These are phyloP conservation scores for Oryzias dopingdopingensis DNA, from an alignment of 2,797 vertebrate genomes.

Conservation along the genomic window DNA sequence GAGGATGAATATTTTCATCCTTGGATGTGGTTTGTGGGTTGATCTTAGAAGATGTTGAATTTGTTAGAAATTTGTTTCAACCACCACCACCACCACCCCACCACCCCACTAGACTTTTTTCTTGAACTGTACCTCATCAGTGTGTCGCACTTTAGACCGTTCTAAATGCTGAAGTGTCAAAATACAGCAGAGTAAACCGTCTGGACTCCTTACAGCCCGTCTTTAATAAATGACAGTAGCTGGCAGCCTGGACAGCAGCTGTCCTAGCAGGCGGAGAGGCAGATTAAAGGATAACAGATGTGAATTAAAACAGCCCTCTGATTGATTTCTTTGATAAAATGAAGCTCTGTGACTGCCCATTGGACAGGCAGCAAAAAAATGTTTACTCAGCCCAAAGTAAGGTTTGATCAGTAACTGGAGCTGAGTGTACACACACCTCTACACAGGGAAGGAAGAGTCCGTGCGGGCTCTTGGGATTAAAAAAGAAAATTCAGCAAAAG, in stretches of 20 bases:
- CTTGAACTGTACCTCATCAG: neutral
- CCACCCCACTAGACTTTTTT: too few species aligned
- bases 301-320: slow-evolving; percentile 53
- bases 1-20: too few species aligned
- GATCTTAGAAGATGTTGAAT: too few species aligned
- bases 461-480: slow-evolving; percentile 4
- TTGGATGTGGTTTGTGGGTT: too few species aligned
- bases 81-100: too few species aligned
- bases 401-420: slow-evolving; percentile 5
- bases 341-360: slow-evolving; percentile 12
- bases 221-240: slow-evolving; percentile 16
- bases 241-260: slow-evolving; percentile 39
- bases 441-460: slow-evolving; percentile 8
- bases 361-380: slow-evolving; percentile 21
- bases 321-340: slow-evolving; percentile 56
- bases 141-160: neutral
- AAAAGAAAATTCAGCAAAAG: slow-evolving; percentile 7
- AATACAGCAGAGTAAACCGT: neutral
- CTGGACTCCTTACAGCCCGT: slow-evolving; percentile 4
- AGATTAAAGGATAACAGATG: slow-evolving; percentile 60
- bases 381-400: slow-evolving; percentile 29
- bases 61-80: too few species aligned
- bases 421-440: neutral
- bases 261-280: slow-evolving; percentile 28
- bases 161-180: slow-evolving; percentile 2